Evolutionary conservation across 2,113 vertebrate genomes (phyloP).

Genomic region (Xenopus tropicalis): DNA sequence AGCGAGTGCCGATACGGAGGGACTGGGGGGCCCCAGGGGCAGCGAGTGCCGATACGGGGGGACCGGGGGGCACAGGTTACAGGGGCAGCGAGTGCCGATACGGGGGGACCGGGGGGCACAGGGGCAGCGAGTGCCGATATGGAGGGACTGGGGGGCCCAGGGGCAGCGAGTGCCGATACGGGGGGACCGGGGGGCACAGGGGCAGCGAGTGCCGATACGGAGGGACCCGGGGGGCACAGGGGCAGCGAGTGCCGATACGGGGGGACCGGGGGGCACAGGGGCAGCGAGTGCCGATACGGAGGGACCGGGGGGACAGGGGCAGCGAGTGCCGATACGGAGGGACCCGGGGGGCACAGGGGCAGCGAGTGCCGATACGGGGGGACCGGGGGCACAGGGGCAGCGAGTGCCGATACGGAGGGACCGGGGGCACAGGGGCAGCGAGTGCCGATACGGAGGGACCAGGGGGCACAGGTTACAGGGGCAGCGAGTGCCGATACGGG

Average conservation of each 20-base stretch:
- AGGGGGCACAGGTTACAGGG: not conserved
- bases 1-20: not conserved
- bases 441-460: not conserved
- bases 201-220: not conserved
- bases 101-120: not conserved
- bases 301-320: not conserved
- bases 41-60: not conserved
- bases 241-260: not conserved
- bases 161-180: too few species aligned
- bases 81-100: not conserved
- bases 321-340: not conserved
- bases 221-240: not conserved
- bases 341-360: not conserved
- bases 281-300: not conserved
- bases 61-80: not conserved
- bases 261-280: not conserved
- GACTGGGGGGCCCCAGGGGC: not conserved
- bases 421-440: not conserved
- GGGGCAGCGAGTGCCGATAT: not conserved
- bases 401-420: not conserved
- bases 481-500: not conserved
- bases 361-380: too few species aligned
- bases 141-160: not conserved
- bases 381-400: not conserved
- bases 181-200: too few species aligned